Evolutionary conservation across 2,888 invertebrate genomes (phyloP).

Genomic region (Malthinus seriepunctatus): DNA sequence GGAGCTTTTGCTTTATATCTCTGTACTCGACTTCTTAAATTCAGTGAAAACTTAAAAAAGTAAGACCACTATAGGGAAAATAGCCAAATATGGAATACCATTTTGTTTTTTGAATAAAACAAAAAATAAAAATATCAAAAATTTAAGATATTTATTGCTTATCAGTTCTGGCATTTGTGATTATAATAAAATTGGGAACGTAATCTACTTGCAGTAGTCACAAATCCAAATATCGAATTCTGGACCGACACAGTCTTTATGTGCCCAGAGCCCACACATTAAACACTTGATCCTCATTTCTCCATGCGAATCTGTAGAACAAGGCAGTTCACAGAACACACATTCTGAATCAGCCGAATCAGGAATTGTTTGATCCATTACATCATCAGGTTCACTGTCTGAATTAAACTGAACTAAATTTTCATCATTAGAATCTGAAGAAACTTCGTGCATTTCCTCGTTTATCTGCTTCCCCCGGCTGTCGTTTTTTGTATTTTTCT

Average conservation of each 20-base stretch:
- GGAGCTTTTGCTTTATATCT: too few species aligned
- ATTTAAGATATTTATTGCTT: not conserved
- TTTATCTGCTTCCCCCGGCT: not conserved
- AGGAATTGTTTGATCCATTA: slow-evolving; percentile 6
- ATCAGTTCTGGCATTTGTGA: not conserved
- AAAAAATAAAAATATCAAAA: not conserved
- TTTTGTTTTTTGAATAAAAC: not conserved
- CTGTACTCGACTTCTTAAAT: too few species aligned
- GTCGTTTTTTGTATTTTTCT: not conserved
- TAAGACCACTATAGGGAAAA: too few species aligned
- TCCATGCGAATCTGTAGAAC: slow-evolving; percentile 2
- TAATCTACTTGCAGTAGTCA: slow-evolving; percentile 15
- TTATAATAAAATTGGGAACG: not conserved
- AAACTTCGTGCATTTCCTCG: not conserved
- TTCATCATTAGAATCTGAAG: slow-evolving; percentile 7
- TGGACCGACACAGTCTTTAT: slow-evolving; percentile 2
- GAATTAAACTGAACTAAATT: not conserved
- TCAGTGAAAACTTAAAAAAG: too few species aligned
- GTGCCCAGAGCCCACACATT: not conserved
- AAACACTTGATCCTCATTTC: not conserved
- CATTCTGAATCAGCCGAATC: slow-evolving; percentile 13
- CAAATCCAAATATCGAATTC: slow-evolving; percentile 17
- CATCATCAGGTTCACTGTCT: slow-evolving; percentile 7
- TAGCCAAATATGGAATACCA: not conserved
- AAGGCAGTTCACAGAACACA: slow-evolving; percentile 7